Evolutionary conservation across 1,140 invertebrate species (phyloP), one percentile per base, ranked within the genome.

Genomic region (Drosophila rhopaloa): DNA sequence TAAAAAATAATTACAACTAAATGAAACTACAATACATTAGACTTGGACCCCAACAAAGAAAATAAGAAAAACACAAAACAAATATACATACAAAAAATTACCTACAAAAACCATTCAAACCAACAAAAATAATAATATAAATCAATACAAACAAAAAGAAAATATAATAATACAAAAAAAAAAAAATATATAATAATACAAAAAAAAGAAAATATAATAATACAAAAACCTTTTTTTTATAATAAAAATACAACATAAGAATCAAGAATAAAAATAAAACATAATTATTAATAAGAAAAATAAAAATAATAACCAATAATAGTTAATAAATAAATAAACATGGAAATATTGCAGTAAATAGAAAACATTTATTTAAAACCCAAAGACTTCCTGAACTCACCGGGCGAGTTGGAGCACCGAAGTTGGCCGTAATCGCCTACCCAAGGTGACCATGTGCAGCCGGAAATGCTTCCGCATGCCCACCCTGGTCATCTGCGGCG

Each of bases 391-490:
- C n/a, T 4, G 5, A 50, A 16, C n/a, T 35, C 9, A 14, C 4
- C 29, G 47, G 48, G 29, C 50, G 9, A 37, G 14, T 37, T 48
- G 19, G 19, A 46, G 16, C 44, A 10, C 8, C 16, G 6, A 5
- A 19, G 4, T 32, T 46, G 24, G 47, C 16, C 37, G n/a, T 63
- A 19, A 46, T 14, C 24, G 19, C n/a, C 8, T 5, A 24, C 2
- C 8, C 13, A 32, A 68, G 56, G 37, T 51, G 83, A 84, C 67
- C 88, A 91, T 91, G 91, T 91, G 91, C 88, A 91, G 79, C 74
- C 62, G 71, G 54, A 92, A 92, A 89, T 92, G 85, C 74, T 91
- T 91, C 54, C 91, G 88, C 74, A 91, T 92, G 83, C 91, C 89
- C 72, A 91, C 90, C 59, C 67, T 92, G 71, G 75, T 89, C 85